Evolutionary conservation across 2,797 vertebrate genomes (phyloP), one percentile per base, ranked within the genome.

Genomic region (Coranthus polyacanthus): DNA sequence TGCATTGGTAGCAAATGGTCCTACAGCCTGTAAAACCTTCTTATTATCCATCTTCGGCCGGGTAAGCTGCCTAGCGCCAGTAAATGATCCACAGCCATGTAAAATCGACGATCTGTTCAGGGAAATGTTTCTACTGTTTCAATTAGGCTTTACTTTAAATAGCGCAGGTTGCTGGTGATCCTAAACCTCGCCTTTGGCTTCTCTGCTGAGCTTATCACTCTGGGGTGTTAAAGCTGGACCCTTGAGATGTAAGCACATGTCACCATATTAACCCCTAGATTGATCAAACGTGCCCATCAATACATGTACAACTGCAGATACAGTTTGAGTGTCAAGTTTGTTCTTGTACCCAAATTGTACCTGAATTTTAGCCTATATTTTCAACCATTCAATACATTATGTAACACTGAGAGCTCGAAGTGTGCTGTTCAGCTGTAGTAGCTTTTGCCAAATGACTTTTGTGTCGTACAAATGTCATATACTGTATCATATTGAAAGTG

Each of bases 81-180:
- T 34, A 42, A 11, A 42, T 65, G 54, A 69, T 65, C 42, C 13
- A 15, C 34, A 38, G 47, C 51, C 39, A 12, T 43, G 58, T 41
- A 51, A 50, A 72, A 68, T 58, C 78, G 64, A 21, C 55, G 47
- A 82, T 80, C 58, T 63, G 41, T 78, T 89, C 56, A 65, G 62
- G 54, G 78, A 86, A 88, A 65, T 78, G 72, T 85, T 76, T 62
- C 50, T 78, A 46, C 67, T 63, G 69, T 84, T 89, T 90, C 70
- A 87, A 63, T 86, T 83, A 86, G 80, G 84, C 85, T 92, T 89
- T 83, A 85, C 86, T 89, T 87, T 79, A 89, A 86, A 85, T 92
- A 87, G 81, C 82, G n/a, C 18, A 22, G 64, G 75, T 75, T 79
- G 72, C 65, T 75, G 69, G 60, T 83, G 80, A 85, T 85, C 68